Base-by-base conservation (phyloP, 2,888 invertebrate species). In the Eustalomyia histrio region DNA sequence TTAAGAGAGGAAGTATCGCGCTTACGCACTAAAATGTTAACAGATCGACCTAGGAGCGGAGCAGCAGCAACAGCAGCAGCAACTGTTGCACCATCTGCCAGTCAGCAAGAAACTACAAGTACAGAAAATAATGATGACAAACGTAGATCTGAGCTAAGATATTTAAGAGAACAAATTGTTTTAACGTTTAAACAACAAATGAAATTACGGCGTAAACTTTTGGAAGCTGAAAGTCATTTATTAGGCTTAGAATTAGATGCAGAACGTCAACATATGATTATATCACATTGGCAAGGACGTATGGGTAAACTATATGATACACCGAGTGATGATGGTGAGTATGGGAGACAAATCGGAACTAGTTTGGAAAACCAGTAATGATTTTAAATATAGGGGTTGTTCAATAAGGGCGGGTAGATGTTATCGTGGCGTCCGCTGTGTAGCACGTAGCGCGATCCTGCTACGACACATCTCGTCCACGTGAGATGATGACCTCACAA, bases 131-230 rank as follows among this genome's bases (percentile, higher is more conserved):
- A 92, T 50, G 90, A 92, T 72, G 90, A 90, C 60, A 90, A 90
- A 75, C 88, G 90, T 8, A 91, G 89, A 80, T 87, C 91, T 0
- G 93, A 93, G 84, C 90, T 95, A 10, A 93, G 94, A 83, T 93
- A 93, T 24, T 90, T 97, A 21, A 93, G 97, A 50, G 96, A 97
- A 86, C 95, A 97, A 85, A 96, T 98, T 57, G 95, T 97, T 5
- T 93, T 95, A 0, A 95, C 96, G 0, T 98, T 98, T 89, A 96
- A 97, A 87, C 97, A 97, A 84, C 97, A 98, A 90, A 97, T 98
- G 97, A 94, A 96, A 82, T 91, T 97, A 43, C 92, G 97, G 85
- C 92, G 96, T 39, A 94, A 95, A 68, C 91, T 99, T 29, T 95
- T 98, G 93, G 97, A 98, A 89, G 93, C 98, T 12, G 98, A 98